phyloP scores from a whole-genome alignment of 2,888 invertebrate species.

The Calameuta idolon region DNA sequence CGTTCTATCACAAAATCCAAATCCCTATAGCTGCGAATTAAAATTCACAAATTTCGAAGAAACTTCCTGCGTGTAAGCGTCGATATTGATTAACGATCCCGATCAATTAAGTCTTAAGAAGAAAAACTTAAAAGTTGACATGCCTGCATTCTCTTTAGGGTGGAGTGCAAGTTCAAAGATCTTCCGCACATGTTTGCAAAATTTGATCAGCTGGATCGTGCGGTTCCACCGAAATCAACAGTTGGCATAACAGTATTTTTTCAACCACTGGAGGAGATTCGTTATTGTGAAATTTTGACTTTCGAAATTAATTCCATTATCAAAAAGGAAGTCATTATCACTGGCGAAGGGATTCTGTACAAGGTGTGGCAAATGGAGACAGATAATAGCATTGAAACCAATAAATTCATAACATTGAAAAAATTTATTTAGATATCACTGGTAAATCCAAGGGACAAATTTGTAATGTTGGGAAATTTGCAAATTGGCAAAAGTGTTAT shows the following conservation, averaged over 20 bases:
- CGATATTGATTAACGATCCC: slow-evolving; percentile 7
- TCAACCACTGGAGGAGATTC: slow-evolving; percentile 69
- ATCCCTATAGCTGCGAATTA: slow-evolving; percentile 67
- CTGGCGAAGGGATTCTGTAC: slow-evolving; percentile 70
- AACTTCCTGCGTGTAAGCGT: slow-evolving; percentile 53
- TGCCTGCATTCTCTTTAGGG: slow-evolving; percentile 55
- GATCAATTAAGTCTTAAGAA: background rate
- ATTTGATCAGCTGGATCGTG: slow-evolving; percentile 60
- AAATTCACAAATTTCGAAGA: slow-evolving; percentile 62
- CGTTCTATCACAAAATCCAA: slow-evolving; percentile 69
- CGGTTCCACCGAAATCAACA: slow-evolving; percentile 66
- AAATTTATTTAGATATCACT: slow-evolving; percentile 56
- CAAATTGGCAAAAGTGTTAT: slow-evolving; percentile 68
- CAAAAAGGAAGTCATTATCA: slow-evolving; percentile 69
- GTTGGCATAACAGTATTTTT: slow-evolving; percentile 70
- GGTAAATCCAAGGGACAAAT: slow-evolving; percentile 60
- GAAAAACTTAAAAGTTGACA: background rate
- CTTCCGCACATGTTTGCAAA: slow-evolving; percentile 70
- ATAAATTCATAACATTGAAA: slow-evolving; percentile 1
- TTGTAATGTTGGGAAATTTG: slow-evolving; percentile 62
- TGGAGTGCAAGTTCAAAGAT: slow-evolving; percentile 69
- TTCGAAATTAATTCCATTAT: slow-evolving; percentile 70
- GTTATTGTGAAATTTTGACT: slow-evolving; percentile 69
- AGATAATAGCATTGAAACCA: background rate
- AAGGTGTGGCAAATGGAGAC: slow-evolving; percentile 34